Conservation (phyloP, 2,888 invertebrate species). For the Nemurella pictetii region DNA sequence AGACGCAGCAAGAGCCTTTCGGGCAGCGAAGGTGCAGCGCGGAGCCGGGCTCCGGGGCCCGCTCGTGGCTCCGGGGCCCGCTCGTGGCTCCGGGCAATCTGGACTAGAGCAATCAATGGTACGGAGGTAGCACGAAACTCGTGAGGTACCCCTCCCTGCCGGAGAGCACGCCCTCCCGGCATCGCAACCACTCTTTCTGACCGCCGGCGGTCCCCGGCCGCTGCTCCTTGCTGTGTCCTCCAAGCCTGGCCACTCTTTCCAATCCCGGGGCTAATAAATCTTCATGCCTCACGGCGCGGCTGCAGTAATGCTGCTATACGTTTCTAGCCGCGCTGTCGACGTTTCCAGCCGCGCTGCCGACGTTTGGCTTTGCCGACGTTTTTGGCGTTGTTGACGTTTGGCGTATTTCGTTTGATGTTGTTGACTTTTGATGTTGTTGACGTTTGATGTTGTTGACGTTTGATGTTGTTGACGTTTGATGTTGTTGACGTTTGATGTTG, state of each 20-base stretch:
- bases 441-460: no score
- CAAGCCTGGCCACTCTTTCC: neutral
- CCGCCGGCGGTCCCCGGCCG: neutral
- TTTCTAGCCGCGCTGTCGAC: neutral
- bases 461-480: no score
- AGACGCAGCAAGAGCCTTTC: no score
- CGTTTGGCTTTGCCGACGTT: neutral
- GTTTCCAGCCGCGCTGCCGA: neutral
- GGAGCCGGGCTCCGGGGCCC: no score
- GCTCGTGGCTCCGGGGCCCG: neutral
- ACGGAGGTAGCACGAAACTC: conserved; percentile 5
- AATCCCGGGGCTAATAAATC: neutral
- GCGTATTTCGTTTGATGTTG: no score
- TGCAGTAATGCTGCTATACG: neutral
- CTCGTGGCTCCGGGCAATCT: neutral
- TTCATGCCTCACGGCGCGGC: neutral
- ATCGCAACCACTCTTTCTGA: neutral
- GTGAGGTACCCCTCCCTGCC: conserved; percentile 9
- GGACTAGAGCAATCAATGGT: conserved; percentile 12
- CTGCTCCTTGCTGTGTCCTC: neutral
- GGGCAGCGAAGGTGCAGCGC: no score
- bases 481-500: no score
- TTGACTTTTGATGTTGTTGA: no score
- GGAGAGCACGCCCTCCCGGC: neutral
- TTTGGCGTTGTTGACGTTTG: no score